Conservation (phyloP, 1,140 invertebrate species). For the Neotoxoptera formosana region DNA sequence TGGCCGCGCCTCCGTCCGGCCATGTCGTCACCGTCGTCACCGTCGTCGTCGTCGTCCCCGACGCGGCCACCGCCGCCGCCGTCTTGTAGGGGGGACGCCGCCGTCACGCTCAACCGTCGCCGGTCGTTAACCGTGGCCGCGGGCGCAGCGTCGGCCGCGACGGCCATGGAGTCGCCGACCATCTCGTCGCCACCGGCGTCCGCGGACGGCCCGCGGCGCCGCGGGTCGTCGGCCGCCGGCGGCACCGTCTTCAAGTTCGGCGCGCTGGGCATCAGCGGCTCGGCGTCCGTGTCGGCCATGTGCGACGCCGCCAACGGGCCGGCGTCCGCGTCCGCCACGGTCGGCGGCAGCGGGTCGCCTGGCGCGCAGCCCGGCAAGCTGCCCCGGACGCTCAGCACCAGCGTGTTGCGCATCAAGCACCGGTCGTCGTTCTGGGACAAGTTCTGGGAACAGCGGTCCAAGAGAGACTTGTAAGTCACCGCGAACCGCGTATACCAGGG, state of each 20-base stretch:
- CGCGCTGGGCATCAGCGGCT: slow-evolving; percentile 59
- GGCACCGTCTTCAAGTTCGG: slow-evolving; percentile 55
- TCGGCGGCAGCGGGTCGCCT: neutral
- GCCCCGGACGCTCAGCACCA: slow-evolving; percentile 80
- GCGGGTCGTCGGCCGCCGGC: slow-evolving; percentile 65
- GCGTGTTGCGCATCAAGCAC: slow-evolving; percentile 77
- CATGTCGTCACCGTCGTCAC: neutral
- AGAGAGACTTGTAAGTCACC: slow-evolving; percentile 69
- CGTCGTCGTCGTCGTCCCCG: slow-evolving; percentile 61
- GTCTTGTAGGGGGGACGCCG: neutral
- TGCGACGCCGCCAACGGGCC: slow-evolving; percentile 62
- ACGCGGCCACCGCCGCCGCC: slow-evolving; percentile 62
- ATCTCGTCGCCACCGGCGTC: slow-evolving; percentile 63
- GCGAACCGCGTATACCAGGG: too few relatives aligned
- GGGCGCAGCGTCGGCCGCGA: slow-evolving; percentile 63
- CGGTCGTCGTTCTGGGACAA: slow-evolving; percentile 83
- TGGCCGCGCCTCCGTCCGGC: neutral
- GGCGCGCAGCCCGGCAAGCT: slow-evolving; percentile 66
- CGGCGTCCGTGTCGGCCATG: slow-evolving; percentile 61
- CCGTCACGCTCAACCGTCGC: slow-evolving; percentile 58
- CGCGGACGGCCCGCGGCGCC: slow-evolving; percentile 60
- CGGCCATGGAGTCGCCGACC: slow-evolving; percentile 59
- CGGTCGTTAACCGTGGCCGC: slow-evolving; percentile 58
- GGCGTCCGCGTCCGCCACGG: slow-evolving; percentile 63
- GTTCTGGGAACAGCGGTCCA: slow-evolving; percentile 74